Percentiles rank a stretch among this genome's conserved stretches.
These are phyloP conservation scores for Scolopax mira DNA, from an alignment of 2,113 vertebrate species.

Conservation along the genomic window DNA sequence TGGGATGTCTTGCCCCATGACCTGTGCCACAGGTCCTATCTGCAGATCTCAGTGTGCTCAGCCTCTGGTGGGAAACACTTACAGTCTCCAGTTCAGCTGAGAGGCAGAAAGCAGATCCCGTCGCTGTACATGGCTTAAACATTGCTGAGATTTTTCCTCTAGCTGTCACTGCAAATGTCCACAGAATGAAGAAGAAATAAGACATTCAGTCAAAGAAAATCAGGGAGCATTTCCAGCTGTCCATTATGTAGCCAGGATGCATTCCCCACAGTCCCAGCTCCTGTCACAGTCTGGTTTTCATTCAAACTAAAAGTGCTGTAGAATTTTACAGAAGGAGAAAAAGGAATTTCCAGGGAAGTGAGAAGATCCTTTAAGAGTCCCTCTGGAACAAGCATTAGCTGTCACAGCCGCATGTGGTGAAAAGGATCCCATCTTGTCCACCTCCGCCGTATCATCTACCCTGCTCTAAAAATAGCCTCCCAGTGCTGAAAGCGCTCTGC, in stretches of 20 bases:
- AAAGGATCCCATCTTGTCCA: background rate
- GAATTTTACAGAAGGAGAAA: background rate
- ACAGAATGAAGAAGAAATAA: background rate
- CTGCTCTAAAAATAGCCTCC: conserved; percentile 19
- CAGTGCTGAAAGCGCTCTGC: background rate
- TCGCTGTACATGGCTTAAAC: background rate
- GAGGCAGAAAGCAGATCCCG: background rate
- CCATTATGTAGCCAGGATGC: background rate
- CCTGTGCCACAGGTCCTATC: background rate
- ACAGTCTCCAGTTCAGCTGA: background rate
- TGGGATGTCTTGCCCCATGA: background rate
- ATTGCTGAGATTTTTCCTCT: background rate
- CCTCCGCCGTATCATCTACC: background rate
- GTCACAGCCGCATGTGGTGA: background rate
- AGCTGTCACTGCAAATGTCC: background rate
- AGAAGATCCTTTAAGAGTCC: background rate
- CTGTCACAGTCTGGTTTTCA: background rate
- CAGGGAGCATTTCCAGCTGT: background rate
- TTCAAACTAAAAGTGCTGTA: background rate
- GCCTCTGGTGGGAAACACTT: background rate
- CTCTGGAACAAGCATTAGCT: background rate
- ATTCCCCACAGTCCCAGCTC: background rate
- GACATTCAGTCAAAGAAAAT: background rate
- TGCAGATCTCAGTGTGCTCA: background rate
- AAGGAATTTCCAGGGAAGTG: background rate